These are phyloP conservation scores for Papilio demoleus DNA, from an alignment of 2,888 invertebrate genomes.

Conservation along the genomic window DNA sequence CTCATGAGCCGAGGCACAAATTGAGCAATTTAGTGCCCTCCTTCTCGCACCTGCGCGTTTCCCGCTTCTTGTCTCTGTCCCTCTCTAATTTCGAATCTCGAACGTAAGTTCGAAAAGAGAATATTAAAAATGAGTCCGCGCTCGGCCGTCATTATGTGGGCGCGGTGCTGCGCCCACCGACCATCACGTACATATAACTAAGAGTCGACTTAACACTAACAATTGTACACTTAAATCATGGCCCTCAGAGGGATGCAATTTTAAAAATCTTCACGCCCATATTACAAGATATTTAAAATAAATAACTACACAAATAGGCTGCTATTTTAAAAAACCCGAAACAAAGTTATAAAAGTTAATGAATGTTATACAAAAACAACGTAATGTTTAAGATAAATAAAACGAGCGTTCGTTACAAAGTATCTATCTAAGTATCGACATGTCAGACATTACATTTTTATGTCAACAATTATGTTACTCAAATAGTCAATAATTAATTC, in stretches of 20 bases:
- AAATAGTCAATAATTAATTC: slow-evolving; percentile 20
- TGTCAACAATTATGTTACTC: slow-evolving; percentile 24
- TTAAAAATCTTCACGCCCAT: neutral
- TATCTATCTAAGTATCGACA: neutral
- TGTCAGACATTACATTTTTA: slow-evolving; percentile 14
- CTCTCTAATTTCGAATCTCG: slow-evolving; percentile 51
- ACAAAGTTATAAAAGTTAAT: neutral
- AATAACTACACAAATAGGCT: neutral
- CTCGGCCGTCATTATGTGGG: slow-evolving; percentile 55
- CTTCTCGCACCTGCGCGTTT: slow-evolving; percentile 58
- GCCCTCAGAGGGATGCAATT: too few species aligned
- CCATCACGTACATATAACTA: neutral
- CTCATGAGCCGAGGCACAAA: slow-evolving; percentile 76
- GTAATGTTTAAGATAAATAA: slow-evolving; percentile 2
- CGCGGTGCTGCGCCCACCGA: slow-evolving; percentile 3
- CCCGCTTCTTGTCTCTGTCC: slow-evolving; percentile 55
- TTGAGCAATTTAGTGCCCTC: slow-evolving; percentile 80
- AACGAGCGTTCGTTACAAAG: slow-evolving; percentile 10
- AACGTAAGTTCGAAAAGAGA: slow-evolving; percentile 63
- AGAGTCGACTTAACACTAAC: neutral
- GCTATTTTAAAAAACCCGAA: neutral
- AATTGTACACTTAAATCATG: too few species aligned
- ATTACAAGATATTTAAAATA: too few species aligned
- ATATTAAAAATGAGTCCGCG: slow-evolving; percentile 63
- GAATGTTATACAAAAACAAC: neutral